Evolutionary conservation across 2,113 vertebrate genomes (phyloP).

Genomic region (Antigone vipio): DNA sequence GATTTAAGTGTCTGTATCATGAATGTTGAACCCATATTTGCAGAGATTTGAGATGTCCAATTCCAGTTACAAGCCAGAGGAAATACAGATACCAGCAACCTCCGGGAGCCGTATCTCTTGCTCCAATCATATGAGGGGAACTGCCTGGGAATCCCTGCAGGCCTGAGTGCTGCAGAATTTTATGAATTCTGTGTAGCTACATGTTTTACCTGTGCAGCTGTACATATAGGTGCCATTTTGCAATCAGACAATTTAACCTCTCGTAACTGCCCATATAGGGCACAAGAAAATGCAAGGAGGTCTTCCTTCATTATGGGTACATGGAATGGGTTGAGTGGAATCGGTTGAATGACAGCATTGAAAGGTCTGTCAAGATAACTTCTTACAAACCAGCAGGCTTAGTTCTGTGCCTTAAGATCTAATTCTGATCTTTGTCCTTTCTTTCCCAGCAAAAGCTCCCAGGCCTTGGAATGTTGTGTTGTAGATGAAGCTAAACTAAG

Average conservation of each 20-base stretch:
- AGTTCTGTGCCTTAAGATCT: background rate
- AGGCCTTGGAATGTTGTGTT: background rate
- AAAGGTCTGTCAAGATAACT: background rate
- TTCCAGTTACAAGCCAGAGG: background rate
- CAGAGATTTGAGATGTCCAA: background rate
- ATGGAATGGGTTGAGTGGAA: background rate
- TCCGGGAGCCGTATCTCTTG: background rate
- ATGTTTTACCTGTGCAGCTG: background rate
- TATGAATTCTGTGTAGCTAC: background rate
- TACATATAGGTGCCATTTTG: background rate
- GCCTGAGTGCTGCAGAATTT: background rate
- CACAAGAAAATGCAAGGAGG: background rate
- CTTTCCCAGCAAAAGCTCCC: background rate
- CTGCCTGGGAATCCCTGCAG: background rate
- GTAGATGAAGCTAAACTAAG: background rate
- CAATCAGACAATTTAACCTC: background rate
- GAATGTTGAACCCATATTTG: background rate
- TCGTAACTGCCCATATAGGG: background rate
- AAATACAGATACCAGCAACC: background rate
- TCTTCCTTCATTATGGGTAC: background rate
- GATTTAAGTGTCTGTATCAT: background rate
- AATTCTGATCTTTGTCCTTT: background rate
- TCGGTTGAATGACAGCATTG: background rate
- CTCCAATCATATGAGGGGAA: accelerated
- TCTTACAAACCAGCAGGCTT: background rate